These are phyloP conservation scores for Pristionchus maxplancki DNA, from an alignment of 2,888 invertebrate genomes.

Conservation along the genomic window DNA sequence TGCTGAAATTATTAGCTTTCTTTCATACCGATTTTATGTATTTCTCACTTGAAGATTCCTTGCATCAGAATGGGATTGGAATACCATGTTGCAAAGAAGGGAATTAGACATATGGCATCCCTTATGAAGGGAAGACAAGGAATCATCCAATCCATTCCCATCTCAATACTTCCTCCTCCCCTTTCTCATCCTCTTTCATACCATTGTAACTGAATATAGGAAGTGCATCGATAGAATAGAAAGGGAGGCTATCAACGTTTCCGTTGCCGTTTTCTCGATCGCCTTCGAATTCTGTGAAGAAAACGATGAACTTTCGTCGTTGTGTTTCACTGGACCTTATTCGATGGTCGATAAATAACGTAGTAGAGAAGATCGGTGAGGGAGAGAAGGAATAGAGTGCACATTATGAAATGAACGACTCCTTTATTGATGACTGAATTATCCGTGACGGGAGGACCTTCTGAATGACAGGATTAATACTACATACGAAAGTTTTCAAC, in stretches of 20 bases:
- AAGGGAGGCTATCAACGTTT: neutral
- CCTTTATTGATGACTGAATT: neutral
- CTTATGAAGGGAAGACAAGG: neutral
- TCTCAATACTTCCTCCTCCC: neutral
- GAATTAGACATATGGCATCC: neutral
- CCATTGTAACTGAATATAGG: neutral
- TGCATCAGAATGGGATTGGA: neutral
- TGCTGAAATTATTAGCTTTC: neutral
- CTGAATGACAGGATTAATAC: neutral
- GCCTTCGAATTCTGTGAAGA: neutral
- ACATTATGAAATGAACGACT: neutral
- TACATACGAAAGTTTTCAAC: neutral
- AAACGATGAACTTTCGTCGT: no score
- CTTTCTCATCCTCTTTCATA: neutral
- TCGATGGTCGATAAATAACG: neutral
- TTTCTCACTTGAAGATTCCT: neutral
- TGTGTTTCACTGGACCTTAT: no score
- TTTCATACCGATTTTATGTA: neutral
- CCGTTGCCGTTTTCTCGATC: neutral
- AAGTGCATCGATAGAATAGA: neutral
- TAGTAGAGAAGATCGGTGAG: neutral
- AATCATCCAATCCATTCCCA: neutral
- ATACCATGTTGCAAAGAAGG: neutral
- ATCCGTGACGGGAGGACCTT: neutral
- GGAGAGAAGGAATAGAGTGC: neutral